A percentile compares a stretch with the other conserved stretches of the same genome.
Conservation (phyloP, 1,140 invertebrate species). For the Bombus soroeensis region DNA sequence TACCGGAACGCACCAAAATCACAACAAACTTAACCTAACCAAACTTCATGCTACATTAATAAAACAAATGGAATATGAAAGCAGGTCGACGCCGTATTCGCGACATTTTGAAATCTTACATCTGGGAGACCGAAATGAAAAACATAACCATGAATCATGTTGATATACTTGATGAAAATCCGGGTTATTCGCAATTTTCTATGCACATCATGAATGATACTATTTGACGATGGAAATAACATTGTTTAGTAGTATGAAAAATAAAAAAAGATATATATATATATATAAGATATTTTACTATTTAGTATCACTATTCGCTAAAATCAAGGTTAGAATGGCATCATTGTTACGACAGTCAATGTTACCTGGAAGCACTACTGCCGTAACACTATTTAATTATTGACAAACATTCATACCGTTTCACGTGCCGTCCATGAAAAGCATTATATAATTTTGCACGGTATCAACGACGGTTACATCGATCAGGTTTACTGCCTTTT, state of each 20-base stretch:
- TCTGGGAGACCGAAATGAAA: background rate
- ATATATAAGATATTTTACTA: background rate
- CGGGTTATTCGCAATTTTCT: background rate
- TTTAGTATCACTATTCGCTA: background rate
- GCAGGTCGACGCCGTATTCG: background rate
- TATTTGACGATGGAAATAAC: background rate
- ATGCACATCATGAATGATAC: background rate
- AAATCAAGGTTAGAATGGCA: background rate
- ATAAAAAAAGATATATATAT: background rate
- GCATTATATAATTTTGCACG: slow-evolving; percentile 26
- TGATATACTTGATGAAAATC: background rate
- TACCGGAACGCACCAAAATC: background rate
- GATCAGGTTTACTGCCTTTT: background rate
- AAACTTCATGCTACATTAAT: background rate
- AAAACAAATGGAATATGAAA: background rate
- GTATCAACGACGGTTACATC: slow-evolving; percentile 5
- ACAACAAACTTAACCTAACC: slow-evolving; percentile 11
- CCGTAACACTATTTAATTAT: background rate
- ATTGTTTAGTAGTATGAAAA: background rate
- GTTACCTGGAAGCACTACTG: background rate
- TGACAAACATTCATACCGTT: slow-evolving; percentile 10
- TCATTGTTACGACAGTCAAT: background rate
- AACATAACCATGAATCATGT: background rate
- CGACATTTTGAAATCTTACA: slow-evolving; percentile 33
- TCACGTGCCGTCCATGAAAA: background rate